phyloP scores from a whole-genome alignment of 2,888 invertebrate genomes.

The Adineta ricciae region DNA sequence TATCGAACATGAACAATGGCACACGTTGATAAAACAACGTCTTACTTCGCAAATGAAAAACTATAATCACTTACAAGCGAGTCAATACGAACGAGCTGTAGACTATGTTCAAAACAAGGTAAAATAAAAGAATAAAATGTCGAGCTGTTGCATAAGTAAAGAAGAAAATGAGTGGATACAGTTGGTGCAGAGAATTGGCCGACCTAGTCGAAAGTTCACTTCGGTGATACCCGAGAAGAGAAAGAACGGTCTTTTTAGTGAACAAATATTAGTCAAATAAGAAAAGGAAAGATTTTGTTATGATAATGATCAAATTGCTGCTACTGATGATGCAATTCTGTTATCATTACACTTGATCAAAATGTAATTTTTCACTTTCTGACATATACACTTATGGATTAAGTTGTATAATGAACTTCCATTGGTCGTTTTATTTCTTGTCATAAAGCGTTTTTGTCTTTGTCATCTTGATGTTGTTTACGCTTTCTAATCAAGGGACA shows the following conservation, averaged over 20 bases:
- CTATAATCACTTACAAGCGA: background rate
- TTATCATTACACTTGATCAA: background rate
- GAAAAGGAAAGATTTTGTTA: background rate
- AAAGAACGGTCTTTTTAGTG: background rate
- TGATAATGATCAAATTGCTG: background rate
- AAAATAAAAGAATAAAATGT: background rate
- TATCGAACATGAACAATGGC: background rate
- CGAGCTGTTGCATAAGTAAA: background rate
- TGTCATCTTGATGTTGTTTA: background rate
- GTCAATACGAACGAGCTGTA: background rate
- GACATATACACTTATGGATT: background rate
- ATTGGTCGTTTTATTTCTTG: background rate
- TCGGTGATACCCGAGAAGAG: background rate
- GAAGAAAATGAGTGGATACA: background rate
- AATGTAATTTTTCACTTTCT: background rate
- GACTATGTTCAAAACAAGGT: slow-evolving; percentile 20
- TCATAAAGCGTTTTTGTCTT: background rate
- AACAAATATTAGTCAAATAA: background rate
- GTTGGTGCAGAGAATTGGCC: background rate
- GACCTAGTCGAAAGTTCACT: background rate
- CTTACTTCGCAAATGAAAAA: background rate
- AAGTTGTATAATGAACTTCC: background rate
- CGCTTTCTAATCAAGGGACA: background rate
- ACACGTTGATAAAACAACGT: background rate
- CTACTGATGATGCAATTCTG: background rate